A percentile compares a stretch with the other conserved stretches of the same genome.
Conservation (phyloP, 2,888 invertebrate genomes). For the Epirrita christyi region DNA sequence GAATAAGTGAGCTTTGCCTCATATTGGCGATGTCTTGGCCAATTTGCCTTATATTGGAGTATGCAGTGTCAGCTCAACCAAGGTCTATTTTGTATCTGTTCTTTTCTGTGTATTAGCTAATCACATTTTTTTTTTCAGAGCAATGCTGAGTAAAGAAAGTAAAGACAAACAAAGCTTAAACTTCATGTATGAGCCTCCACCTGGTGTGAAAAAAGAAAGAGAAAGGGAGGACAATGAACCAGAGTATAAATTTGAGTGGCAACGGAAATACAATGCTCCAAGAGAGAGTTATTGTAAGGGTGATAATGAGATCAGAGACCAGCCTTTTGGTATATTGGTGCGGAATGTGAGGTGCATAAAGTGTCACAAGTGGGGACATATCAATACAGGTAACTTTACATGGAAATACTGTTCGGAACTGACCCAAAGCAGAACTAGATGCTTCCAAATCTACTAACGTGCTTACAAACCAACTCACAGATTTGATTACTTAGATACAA, state of each 20-base stretch:
- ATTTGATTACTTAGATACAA: too few species aligned
- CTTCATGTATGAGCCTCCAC: conserved; percentile 99
- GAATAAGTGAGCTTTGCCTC: too few species aligned
- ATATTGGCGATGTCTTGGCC: too few species aligned
- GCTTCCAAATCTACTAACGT: too few species aligned
- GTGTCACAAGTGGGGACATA: conserved; percentile 99
- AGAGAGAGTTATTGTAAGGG: conserved; percentile 99
- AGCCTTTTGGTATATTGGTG: conserved; percentile 99
- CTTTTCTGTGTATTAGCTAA: too few species aligned
- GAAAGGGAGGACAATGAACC: conserved; percentile 97
- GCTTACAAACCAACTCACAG: too few species aligned
- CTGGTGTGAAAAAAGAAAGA: conserved; percentile 96
- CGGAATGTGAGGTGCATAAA: conserved; percentile 99
- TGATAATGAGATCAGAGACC: conserved; percentile 98
- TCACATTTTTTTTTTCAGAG: conserved; percentile 83
- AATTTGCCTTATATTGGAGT: too few species aligned
- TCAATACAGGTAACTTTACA: conserved; percentile 90
- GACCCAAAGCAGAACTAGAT: too few species aligned
- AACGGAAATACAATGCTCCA: conserved; percentile 99
- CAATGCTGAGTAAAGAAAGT: conserved; percentile 98
- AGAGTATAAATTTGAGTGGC: conserved; percentile 99
- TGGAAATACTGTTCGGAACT: too few species aligned
- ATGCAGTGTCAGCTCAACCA: too few species aligned
- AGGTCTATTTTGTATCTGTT: too few species aligned
- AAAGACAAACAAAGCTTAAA: conserved; percentile 99